Evolutionary conservation across 2,113 vertebrate genomes (phyloP).

Genomic region (Apteryx mantelli): DNA sequence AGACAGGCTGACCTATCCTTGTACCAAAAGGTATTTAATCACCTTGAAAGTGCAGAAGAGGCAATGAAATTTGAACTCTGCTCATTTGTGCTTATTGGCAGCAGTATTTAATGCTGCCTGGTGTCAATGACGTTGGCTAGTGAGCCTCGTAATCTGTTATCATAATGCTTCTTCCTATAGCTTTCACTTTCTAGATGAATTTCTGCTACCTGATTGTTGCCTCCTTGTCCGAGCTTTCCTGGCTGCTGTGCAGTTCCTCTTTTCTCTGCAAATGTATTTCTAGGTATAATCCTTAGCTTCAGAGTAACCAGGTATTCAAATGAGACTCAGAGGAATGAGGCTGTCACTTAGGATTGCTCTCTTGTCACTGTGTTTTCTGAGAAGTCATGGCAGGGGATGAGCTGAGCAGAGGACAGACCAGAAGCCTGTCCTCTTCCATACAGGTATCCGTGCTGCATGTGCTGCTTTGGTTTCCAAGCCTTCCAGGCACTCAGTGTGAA

Average conservation of each 20-base stretch:
- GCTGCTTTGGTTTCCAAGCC: neutral
- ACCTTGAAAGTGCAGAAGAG: neutral
- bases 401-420: neutral
- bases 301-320: neutral
- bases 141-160: neutral
- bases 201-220: neutral
- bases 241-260: neutral
- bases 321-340: neutral
- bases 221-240: neutral
- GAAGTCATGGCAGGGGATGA: neutral
- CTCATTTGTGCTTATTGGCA: rapidly evolving
- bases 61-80: neutral
- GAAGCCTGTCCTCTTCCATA: neutral
- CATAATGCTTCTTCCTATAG: neutral
- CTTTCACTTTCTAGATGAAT: neutral
- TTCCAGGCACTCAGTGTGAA: neutral
- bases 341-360: neutral
- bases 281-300: neutral
- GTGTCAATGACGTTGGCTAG: neutral
- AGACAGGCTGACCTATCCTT: neutral
- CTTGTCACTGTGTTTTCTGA: neutral
- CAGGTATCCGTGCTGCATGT: neutral
- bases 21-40: neutral
- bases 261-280: neutral
- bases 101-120: neutral